These are phyloP conservation scores for Mus pahari DNA, from an alignment of 2,113 vertebrate genomes.

Conservation along the genomic window DNA sequence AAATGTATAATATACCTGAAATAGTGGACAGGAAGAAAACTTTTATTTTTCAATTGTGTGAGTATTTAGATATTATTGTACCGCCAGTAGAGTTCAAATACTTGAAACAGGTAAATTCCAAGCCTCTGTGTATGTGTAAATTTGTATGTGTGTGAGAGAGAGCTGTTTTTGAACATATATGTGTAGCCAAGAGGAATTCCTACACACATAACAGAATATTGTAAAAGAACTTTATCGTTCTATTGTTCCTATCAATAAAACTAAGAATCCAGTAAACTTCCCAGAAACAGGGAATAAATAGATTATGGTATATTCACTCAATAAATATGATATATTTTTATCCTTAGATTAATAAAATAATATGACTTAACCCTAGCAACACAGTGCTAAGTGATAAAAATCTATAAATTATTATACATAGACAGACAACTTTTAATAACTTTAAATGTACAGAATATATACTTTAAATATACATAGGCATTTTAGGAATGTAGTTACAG, in stretches of 20 bases:
- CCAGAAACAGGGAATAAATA: background rate
- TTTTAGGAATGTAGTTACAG: background rate
- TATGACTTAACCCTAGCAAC: conserved; percentile 1
- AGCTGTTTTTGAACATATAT: background rate
- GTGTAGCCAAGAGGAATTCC: background rate
- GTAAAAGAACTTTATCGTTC: background rate
- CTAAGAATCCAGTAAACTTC: background rate
- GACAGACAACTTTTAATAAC: background rate
- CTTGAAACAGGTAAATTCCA: background rate
- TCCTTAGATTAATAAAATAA: background rate
- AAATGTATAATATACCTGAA: background rate
- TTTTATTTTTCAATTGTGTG: background rate
- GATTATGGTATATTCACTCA: background rate
- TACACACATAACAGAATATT: background rate
- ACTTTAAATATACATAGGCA: background rate
- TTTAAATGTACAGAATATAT: background rate
- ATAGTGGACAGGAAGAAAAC: background rate
- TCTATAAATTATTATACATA: background rate
- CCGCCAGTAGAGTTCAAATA: background rate
- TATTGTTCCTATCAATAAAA: background rate
- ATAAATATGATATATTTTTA: background rate
- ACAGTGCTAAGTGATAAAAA: background rate
- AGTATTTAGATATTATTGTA: background rate
- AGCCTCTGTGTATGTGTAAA: background rate
- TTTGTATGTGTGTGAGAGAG: too few species aligned